These are phyloP conservation scores for Ctenopoma multispine DNA, from an alignment of 2,797 vertebrate species.

Conservation along the genomic window DNA sequence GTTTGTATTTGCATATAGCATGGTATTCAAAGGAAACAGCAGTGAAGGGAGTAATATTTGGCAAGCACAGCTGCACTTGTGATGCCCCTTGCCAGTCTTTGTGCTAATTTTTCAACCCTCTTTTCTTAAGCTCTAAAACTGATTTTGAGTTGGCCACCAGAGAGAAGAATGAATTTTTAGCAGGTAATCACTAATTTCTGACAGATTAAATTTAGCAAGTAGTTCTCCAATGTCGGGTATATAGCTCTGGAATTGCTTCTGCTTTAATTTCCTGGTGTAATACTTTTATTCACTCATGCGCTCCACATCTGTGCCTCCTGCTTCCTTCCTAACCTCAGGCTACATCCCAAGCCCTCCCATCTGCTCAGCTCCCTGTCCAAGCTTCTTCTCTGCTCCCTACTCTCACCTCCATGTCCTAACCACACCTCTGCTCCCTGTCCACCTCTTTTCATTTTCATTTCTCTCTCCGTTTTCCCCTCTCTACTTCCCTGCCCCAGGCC, in stretches of 20 bases:
- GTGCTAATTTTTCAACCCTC: conserved; percentile 42
- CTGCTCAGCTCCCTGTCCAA: conserved; percentile 27
- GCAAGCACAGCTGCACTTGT: conserved; percentile 33
- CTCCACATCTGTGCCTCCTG: conserved; percentile 28
- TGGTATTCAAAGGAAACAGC: conserved; percentile 20
- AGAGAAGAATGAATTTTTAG: conserved; percentile 54
- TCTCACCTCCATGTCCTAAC: conserved; percentile 35
- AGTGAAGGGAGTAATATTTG: conserved; percentile 45
- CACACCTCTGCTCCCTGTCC: conserved; percentile 32
- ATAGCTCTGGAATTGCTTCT: conserved; percentile 45
- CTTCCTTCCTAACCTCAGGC: conserved; percentile 49
- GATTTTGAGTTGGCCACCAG: conserved; percentile 53
- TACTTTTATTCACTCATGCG: conserved; percentile 23
- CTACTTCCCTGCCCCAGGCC: conserved; percentile 60
- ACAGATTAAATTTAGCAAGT: conserved; percentile 50
- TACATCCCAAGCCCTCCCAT: conserved; percentile 24
- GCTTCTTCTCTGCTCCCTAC: conserved; percentile 30
- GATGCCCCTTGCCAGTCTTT: conserved; percentile 46
- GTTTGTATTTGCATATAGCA: conserved; percentile 22
- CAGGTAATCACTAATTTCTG: conserved; percentile 56
- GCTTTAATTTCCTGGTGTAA: conserved; percentile 54
- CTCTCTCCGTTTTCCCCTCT: conserved; percentile 38
- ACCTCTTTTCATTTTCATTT: conserved; percentile 42
- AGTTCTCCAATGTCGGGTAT: conserved; percentile 29
- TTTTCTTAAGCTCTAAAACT: conserved; percentile 24